Evolutionary conservation across 2,888 invertebrate genomes (phyloP).

Genomic region (Macaria notata): DNA sequence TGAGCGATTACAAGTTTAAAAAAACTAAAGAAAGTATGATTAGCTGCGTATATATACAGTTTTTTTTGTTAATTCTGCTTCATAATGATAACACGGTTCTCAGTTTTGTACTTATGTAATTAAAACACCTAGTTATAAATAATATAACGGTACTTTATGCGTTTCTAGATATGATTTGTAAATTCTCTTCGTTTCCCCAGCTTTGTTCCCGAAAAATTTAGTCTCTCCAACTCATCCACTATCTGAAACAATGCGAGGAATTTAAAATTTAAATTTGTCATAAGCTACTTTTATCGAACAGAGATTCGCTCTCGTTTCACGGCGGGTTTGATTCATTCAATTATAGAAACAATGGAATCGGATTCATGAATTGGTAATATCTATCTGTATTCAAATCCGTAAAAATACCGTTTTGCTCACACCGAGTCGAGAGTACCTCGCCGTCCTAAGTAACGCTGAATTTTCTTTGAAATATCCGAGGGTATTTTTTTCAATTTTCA

Average conservation of each 20-base stretch:
- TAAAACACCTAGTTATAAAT: too few relatives aligned
- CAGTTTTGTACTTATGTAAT: too few relatives aligned
- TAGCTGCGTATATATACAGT: too few relatives aligned
- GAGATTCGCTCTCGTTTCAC: conserved; percentile 26
- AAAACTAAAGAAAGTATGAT: too few relatives aligned
- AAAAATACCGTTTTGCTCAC: conserved; percentile 26
- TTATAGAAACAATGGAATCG: conserved; percentile 32
- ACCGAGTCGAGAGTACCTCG: conserved; percentile 2
- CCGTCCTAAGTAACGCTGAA: conserved; percentile 10
- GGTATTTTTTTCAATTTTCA: conserved; percentile 13
- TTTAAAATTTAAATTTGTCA: conserved; percentile 24
- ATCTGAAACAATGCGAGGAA: conserved; percentile 12
- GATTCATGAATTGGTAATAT: conserved; percentile 33
- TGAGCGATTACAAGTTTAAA: too few relatives aligned
- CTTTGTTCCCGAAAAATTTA: too few relatives aligned
- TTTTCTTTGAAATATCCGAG: conserved; percentile 15
- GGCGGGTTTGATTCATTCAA: conserved; percentile 30
- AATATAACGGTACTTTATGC: too few relatives aligned
- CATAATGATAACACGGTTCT: too few relatives aligned
- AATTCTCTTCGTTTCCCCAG: too few relatives aligned
- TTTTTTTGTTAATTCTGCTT: too few relatives aligned
- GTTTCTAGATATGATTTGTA: too few relatives aligned
- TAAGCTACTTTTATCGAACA: conserved; percentile 27
- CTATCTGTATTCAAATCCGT: conserved; percentile 33
- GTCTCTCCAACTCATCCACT: not conserved